These are phyloP conservation scores for Neosilurus hyrtlii DNA, from an alignment of 2,797 vertebrate genomes.

Conservation along the genomic window DNA sequence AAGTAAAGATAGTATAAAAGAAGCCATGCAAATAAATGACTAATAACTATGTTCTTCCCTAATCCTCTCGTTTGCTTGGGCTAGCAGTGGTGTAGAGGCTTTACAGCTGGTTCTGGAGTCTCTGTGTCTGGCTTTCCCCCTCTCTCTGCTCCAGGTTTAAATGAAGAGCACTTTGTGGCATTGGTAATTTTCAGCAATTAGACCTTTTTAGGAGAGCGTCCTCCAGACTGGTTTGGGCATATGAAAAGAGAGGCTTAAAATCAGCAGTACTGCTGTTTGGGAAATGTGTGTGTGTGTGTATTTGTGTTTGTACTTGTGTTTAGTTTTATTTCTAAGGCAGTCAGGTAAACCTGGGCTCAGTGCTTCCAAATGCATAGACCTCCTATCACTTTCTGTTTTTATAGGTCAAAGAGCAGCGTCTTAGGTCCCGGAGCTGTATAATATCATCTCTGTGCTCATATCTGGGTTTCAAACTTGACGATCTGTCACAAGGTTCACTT, in stretches of 20 bases:
- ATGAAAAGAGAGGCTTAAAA: constrained; percentile 47
- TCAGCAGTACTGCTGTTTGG: constrained; percentile 19
- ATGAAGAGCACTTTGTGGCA: constrained; percentile 52
- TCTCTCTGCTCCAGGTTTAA: constrained; percentile 39
- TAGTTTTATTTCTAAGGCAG: background rate
- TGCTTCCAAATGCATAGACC: background rate
- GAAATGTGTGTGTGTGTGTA: background rate
- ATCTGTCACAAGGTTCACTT: background rate
- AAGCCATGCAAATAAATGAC: constrained; percentile 1
- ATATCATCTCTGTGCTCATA: background rate
- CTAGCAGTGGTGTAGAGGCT: background rate
- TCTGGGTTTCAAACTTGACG: background rate
- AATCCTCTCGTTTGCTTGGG: background rate
- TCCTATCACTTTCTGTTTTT: background rate
- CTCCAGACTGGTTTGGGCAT: constrained; percentile 56
- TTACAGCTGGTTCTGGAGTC: constrained; percentile 27
- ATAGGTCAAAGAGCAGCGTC: background rate
- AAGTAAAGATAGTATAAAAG: constrained; percentile 12
- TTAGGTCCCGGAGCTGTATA: constrained; percentile 12
- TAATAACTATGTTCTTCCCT: constrained; percentile 26
- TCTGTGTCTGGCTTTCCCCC: constrained; percentile 22
- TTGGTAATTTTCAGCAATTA: constrained; percentile 83
- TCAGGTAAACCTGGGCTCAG: background rate
- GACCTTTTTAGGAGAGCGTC: constrained; percentile 78
- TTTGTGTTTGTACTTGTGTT: background rate